These are phyloP conservation scores for Phaethon lepturus DNA, from an alignment of 2,113 vertebrate genomes.

Conservation along the genomic window DNA sequence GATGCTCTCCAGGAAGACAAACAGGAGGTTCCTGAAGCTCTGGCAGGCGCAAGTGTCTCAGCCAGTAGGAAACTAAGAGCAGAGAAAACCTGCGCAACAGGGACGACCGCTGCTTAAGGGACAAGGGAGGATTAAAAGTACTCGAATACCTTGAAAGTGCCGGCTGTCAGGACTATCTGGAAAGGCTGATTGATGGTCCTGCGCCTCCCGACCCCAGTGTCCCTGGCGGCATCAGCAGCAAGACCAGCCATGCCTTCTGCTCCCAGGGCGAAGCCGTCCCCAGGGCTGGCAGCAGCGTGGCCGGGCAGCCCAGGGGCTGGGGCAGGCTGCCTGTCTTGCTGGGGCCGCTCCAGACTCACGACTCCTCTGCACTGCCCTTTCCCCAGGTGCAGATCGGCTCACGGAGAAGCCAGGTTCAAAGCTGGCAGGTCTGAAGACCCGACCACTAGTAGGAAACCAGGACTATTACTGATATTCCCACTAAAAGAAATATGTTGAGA, in stretches of 20 bases:
- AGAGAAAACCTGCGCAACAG: not conserved
- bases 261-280: not conserved
- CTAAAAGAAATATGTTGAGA: not conserved
- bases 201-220: not conserved
- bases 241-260: not conserved
- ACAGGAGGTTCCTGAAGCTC: constrained; percentile 1
- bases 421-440: not conserved
- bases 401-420: not conserved
- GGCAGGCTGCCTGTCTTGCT: not conserved
- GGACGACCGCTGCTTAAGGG: not conserved
- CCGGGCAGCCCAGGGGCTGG: not conserved
- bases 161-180: not conserved
- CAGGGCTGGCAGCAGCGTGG: not conserved
- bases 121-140: not conserved
- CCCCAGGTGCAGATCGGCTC: not conserved
- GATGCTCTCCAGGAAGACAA: constrained; percentile 30
- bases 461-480: not conserved
- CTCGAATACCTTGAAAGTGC: not conserved
- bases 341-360: not conserved
- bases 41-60: not conserved
- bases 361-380: not conserved
- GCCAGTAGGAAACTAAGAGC: not conserved
- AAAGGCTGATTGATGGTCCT: not conserved
- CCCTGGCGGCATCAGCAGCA: not conserved
- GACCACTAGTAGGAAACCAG: not conserved